Base-by-base conservation (phyloP, 1,140 invertebrate species). In the Heterodera schachtii region DNA sequence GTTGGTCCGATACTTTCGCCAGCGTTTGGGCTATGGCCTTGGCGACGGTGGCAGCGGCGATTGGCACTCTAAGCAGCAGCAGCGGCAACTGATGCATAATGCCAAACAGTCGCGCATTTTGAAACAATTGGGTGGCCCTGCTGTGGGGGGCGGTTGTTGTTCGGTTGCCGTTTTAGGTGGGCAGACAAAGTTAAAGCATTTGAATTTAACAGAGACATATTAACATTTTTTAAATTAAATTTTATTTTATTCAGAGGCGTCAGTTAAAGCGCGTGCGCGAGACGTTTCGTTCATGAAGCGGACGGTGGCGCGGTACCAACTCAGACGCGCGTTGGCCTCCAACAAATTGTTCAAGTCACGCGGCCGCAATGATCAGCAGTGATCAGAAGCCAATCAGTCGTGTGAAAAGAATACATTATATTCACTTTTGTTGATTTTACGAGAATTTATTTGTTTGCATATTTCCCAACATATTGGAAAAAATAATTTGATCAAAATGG, bases 201-300 rank as follows among this genome's bases (percentile, higher is more conserved):
- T 31, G 31, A 31, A 31, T 31, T 31, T 31, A 31, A 31, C 31
- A 31, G 31, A 31, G 31, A 31, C 31, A 31, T 31, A 31, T 0
- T 31, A 31, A 31, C 31, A 31, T 31, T 31, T 31, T 31, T 31
- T 31, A n/a, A n/a, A n/a, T n/a, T n/a, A 69, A 21, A 11, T 16
- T 46, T 44, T 44, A 66, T 67, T 31, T 31, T 31, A 67, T 81
- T 31, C 47, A 81, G 80, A 49, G 7, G 66, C 82, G 41, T 75
- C 60, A 41, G 76, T 73, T 70, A 69, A 87, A 74, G 93, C 94
- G 90, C 95, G 94, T 92, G 94, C 93, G 0, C 93, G 94, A 79
- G 95, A 97, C 90, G 93, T 96, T 46, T 93, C 93, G 81, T 94
- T 93, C 83, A 94, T 96, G 93, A 94, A 95, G 85, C 92, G 93